phyloP scores from a whole-genome alignment of 2,113 vertebrate genomes.

The Plecturocebus donacophilus region DNA sequence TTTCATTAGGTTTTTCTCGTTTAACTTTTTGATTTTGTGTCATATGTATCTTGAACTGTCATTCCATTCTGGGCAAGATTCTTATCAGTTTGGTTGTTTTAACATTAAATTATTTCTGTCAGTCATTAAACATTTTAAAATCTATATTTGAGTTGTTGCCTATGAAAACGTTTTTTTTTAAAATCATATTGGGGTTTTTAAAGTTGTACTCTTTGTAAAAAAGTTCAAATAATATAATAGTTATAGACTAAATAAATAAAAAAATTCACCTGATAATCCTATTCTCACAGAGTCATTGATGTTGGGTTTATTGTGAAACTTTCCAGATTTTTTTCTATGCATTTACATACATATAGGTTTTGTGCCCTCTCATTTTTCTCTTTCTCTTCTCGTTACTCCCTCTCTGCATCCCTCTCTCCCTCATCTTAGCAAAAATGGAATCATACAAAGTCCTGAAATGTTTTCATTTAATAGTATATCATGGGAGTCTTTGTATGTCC shows the following conservation, averaged over 20 bases:
- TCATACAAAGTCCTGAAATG: background rate
- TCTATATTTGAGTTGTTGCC: background rate
- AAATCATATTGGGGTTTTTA: background rate
- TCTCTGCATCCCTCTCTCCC: background rate
- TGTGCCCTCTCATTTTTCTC: background rate
- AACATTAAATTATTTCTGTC: slow-evolving; percentile 3
- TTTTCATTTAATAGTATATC: background rate
- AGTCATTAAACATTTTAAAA: background rate
- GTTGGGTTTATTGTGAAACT: background rate
- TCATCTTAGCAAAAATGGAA: background rate
- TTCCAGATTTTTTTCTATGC: background rate
- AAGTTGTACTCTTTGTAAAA: background rate
- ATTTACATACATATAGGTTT: background rate
- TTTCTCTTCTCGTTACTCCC: background rate
- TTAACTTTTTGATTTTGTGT: background rate
- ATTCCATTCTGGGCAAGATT: background rate
- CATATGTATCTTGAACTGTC: background rate
- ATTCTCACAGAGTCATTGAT: background rate
- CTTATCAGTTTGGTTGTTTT: background rate
- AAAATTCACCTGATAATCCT: background rate
- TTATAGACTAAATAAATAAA: background rate
- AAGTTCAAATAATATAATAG: background rate
- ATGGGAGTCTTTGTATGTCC: background rate
- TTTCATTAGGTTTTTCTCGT: background rate
- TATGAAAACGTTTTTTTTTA: background rate